Percentiles rank a stretch among this genome's conserved stretches.
phyloP scores from a whole-genome alignment of 2,888 invertebrate species.

The Drosophila sordidula region DNA sequence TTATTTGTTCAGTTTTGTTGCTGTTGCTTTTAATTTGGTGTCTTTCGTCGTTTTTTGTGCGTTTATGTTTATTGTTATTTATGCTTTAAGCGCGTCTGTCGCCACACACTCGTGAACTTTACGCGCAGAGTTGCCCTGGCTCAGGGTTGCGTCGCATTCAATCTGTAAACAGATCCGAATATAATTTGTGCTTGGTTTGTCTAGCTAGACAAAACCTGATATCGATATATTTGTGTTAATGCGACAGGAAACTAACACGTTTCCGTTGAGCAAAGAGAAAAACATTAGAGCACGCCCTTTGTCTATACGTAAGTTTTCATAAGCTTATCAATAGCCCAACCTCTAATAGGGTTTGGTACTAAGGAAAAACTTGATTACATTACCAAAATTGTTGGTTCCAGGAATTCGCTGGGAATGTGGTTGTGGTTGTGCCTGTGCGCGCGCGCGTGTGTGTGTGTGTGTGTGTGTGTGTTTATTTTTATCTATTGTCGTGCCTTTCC shows the following conservation, averaged over 20 bases:
- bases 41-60: constrained; percentile 28
- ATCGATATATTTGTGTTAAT: background rate
- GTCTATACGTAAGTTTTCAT: background rate
- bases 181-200: background rate
- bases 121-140: constrained; percentile 21
- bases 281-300: background rate
- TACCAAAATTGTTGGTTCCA: constrained; percentile 30
- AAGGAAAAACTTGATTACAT: constrained; percentile 23
- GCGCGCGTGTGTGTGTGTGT: too few relatives aligned
- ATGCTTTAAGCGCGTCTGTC: constrained; percentile 19
- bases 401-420: constrained; percentile 24
- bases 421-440: background rate
- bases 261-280: background rate
- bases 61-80: constrained; percentile 43
- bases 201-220: background rate
- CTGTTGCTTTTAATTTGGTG: constrained; percentile 37
- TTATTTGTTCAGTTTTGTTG: constrained; percentile 25
- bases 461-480: constrained; percentile 6
- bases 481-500: constrained; percentile 33
- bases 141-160: constrained; percentile 14
- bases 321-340: background rate
- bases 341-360: background rate
- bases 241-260: background rate
- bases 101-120: constrained; percentile 6
- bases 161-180: background rate